A percentile compares a stretch with the other conserved stretches of the same genome.
Conservation (phyloP, 1,140 invertebrate species). For the Zelostemma sp. region DNA sequence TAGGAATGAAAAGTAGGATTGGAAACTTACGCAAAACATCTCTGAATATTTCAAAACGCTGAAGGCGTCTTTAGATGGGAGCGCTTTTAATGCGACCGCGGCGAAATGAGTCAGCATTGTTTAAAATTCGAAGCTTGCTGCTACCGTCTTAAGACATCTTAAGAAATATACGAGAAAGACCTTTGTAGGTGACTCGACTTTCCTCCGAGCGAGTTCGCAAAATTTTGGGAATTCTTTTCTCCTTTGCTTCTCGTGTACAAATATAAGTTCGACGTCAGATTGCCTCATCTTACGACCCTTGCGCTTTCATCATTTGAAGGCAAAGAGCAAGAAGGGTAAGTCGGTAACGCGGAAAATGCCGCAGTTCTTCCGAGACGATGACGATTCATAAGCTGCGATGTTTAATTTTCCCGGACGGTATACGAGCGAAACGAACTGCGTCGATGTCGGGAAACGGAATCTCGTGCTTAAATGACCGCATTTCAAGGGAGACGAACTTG, state of each 20-base stretch:
- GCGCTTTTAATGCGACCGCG: too few relatives aligned
- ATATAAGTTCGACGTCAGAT: slow-evolving; percentile 53
- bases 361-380: slow-evolving; percentile 22
- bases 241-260: slow-evolving; percentile 32
- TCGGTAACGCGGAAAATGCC: slow-evolving; percentile 44
- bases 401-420: slow-evolving; percentile 37
- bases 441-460: slow-evolving; percentile 7
- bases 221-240: neutral
- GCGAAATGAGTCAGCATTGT: too few relatives aligned
- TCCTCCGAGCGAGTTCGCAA: neutral
- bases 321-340: slow-evolving; percentile 19
- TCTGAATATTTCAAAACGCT: too few relatives aligned
- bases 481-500: neutral
- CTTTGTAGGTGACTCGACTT: too few relatives aligned
- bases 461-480: slow-evolving; percentile 15
- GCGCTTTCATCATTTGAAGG: slow-evolving; percentile 23
- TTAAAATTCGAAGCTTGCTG: too few relatives aligned
- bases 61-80: too few relatives aligned
- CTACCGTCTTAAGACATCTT: too few relatives aligned
- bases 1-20: too few relatives aligned
- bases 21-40: too few relatives aligned
- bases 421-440: slow-evolving; percentile 21
- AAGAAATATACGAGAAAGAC: too few relatives aligned
- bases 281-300: slow-evolving; percentile 37
- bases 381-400: slow-evolving; percentile 51